These are phyloP conservation scores for Dermatemys mawii DNA, from an alignment of 2,113 vertebrate species.

Conservation along the genomic window DNA sequence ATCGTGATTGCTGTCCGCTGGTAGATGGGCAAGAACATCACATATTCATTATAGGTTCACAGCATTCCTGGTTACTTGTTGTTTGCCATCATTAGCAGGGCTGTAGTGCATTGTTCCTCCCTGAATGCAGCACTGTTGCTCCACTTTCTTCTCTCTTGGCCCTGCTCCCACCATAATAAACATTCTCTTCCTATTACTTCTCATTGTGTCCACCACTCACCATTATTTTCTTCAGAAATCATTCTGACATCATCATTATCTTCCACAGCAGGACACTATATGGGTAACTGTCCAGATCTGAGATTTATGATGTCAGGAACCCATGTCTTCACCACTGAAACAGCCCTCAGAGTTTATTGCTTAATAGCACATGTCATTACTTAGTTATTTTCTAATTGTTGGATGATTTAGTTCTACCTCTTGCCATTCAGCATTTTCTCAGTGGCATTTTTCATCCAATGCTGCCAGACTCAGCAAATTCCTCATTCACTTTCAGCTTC, in stretches of 20 bases:
- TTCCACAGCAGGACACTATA: background rate
- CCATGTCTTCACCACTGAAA: accelerated
- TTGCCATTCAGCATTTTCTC: background rate
- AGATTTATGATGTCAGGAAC: background rate
- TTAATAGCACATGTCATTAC: background rate
- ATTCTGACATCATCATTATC: accelerated
- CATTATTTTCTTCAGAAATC: background rate
- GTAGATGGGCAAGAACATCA: background rate
- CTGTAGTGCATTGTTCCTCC: background rate
- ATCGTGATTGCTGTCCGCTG: background rate
- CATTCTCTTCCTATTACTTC: background rate
- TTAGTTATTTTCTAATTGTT: background rate
- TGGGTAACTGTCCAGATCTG: background rate
- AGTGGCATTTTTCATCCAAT: background rate
- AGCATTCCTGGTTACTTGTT: background rate
- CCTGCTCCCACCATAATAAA: background rate
- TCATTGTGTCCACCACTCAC: background rate
- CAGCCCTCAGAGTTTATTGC: background rate
- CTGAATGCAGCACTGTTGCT: background rate
- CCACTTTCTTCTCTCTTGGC: background rate
- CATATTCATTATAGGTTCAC: background rate
- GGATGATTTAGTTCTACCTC: background rate
- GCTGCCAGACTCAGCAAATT: background rate
- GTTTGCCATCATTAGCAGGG: background rate
- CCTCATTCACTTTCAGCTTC: background rate